Evolutionary conservation across 2,113 vertebrate genomes (phyloP).

Genomic region (Hylia prasina): DNA sequence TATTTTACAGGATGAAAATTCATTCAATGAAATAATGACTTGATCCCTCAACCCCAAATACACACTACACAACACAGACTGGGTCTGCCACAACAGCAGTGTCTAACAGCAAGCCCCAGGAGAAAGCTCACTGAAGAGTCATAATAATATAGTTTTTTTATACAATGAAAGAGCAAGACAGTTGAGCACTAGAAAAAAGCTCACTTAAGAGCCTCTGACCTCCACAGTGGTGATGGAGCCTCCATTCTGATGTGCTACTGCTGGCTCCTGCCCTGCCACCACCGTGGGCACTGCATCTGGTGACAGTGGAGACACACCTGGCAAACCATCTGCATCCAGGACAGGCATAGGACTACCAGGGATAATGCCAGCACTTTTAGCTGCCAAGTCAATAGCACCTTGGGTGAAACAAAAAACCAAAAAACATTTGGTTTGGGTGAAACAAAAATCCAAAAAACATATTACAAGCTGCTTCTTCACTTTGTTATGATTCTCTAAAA

Average conservation of each 20-base stretch:
- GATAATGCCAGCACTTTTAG: slow-evolving; percentile 95
- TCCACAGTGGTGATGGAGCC: slow-evolving; percentile 27
- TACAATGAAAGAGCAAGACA: neutral
- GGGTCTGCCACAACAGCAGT: neutral
- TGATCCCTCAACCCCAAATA: neutral
- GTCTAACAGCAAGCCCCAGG: neutral
- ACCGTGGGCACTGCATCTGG: slow-evolving; percentile 56
- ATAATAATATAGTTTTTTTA: neutral
- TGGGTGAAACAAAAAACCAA: neutral
- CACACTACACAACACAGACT: neutral
- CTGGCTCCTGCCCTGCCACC: slow-evolving; percentile 49
- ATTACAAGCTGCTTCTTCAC: neutral
- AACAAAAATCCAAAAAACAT: neutral
- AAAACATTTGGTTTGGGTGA: slow-evolving; percentile 35
- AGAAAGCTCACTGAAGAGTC: neutral
- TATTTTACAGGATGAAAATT: neutral
- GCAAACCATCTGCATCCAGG: slow-evolving; percentile 70
- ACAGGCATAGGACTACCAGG: slow-evolving; percentile 83
- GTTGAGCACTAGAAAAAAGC: neutral
- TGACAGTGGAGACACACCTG: slow-evolving; percentile 67
- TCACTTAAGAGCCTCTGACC: slow-evolving; percentile 49
- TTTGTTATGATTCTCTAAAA: neutral
- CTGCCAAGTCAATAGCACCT: slow-evolving; percentile 95
- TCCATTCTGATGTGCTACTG: slow-evolving; percentile 69
- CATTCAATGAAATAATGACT: neutral